Base-by-base conservation (phyloP, 1,140 invertebrate species). In the Copidosoma floridanum region DNA sequence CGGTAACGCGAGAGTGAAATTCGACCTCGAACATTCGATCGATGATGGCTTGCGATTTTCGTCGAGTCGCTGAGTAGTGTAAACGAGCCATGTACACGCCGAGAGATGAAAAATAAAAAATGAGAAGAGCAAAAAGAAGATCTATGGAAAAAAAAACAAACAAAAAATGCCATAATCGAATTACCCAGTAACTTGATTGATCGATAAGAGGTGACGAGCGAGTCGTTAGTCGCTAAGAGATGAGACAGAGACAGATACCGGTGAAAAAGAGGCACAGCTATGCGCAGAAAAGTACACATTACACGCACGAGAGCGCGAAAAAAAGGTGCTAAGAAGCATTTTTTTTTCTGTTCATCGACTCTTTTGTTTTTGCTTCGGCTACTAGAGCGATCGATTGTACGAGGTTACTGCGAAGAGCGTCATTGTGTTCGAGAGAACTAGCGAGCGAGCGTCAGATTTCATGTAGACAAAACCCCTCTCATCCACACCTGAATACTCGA, bases 181-280 rank as follows among this genome's bases (percentile, higher is more conserved):
- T 60, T 54, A 54, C 6, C 47, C 50, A 38, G 18, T 38, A 29
- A 53, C 24, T 21, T 47, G 50, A 60, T 47, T 47, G 43, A 60
- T 53, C n/a, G n/a, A n/a, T n/a, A n/a, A n/a, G 50, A 47, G 23
- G 29, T 47, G 29, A 46, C 18, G 29, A 52, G n/a, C n/a, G n/a
- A n/a, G n/a, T n/a, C n/a, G n/a, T n/a, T n/a, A 44, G 41, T 35
- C 38, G 37, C n/a, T 16, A 54, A 38, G 44, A 52, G 38, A 35
- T 8, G 50, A 60, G 50, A 54, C 43, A 38, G 50, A 60, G 57
- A 53, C 23, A 53, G 41, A 38, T 10, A 23, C 16, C 29, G 40
- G 41, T 47, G 18, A 3, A 53, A 23, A 27, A 35, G 21, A 11
- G 40, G 24, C 35, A 35, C 29, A 12, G 46, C 43, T 20, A 50